These are phyloP conservation scores for Lithophane leautieri DNA, from an alignment of 2,888 invertebrate species.

Conservation along the genomic window DNA sequence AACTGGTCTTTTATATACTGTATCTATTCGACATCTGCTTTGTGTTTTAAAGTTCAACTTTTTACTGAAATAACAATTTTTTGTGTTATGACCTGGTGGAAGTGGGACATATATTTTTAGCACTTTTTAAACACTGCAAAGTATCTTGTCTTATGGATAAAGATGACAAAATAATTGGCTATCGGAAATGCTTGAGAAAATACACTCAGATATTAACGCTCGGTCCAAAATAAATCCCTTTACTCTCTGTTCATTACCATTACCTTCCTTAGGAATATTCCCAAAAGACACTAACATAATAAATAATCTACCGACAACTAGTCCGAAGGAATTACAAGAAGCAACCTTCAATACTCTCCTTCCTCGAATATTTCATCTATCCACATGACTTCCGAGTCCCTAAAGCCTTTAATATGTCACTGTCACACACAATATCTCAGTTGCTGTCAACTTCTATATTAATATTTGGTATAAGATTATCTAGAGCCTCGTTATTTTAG, in stretches of 20 bases:
- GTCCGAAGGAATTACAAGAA: slow-evolving; percentile 28
- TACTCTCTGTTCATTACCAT: no score
- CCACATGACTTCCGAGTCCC: slow-evolving; percentile 39
- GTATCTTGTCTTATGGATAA: not conserved
- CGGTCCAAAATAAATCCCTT: no score
- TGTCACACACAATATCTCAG: slow-evolving; percentile 62
- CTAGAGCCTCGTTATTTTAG: slow-evolving; percentile 43
- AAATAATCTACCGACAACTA: slow-evolving; percentile 2
- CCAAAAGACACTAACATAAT: not conserved
- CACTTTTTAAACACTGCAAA: not conserved
- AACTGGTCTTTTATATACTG: slow-evolving; percentile 47
- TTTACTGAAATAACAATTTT: slow-evolving; percentile 38
- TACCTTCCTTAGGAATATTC: not conserved
- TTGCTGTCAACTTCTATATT: slow-evolving; percentile 52
- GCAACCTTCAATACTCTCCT: slow-evolving; percentile 15
- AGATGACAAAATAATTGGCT: no score
- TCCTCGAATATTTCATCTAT: slow-evolving; percentile 13
- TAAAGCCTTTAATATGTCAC: slow-evolving; percentile 66
- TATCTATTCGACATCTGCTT: slow-evolving; percentile 51
- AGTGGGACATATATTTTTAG: slow-evolving; percentile 37
- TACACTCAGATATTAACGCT: not conserved
- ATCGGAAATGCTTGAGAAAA: not conserved
- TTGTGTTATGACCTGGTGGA: slow-evolving; percentile 16
- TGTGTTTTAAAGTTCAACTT: slow-evolving; percentile 52
- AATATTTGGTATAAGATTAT: slow-evolving; percentile 63